These are phyloP conservation scores for Drosophila borealis DNA, from an alignment of 2,888 invertebrate species.

Conservation along the genomic window DNA sequence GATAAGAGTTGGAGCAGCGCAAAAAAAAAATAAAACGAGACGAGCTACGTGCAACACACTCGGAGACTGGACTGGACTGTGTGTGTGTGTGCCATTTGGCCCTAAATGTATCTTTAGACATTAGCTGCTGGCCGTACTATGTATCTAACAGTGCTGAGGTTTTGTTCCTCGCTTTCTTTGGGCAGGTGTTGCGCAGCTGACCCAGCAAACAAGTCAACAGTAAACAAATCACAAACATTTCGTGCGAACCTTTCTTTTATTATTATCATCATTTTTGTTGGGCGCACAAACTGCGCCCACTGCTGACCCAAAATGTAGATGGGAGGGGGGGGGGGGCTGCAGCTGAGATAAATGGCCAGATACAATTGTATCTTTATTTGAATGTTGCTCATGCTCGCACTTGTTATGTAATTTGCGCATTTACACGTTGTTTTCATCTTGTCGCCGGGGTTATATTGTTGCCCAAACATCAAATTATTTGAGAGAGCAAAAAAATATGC, in stretches of 20 bases:
- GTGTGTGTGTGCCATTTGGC: conserved; percentile 58
- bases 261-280: conserved; percentile 10
- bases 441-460: conserved; percentile 20
- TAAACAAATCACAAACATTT: conserved; percentile 54
- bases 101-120: conserved; percentile 52
- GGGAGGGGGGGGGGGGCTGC: conserved; percentile 3
- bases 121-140: conserved; percentile 15
- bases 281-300: conserved; percentile 39
- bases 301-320: conserved; percentile 5
- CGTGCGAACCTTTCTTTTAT: conserved; percentile 50
- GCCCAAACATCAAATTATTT: conserved; percentile 49
- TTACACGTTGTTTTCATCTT: conserved; percentile 60
- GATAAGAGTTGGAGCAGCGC: conserved; percentile 48
- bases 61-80: not conserved
- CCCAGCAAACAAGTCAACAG: conserved; percentile 35
- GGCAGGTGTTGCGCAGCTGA: conserved; percentile 47
- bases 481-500: conserved; percentile 11
- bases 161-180: conserved; percentile 52
- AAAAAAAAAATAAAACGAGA: conserved; percentile 30
- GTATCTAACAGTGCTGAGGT: conserved; percentile 35
- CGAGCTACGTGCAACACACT: conserved; percentile 31
- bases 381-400: conserved; percentile 44
- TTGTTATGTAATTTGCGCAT: conserved; percentile 69
- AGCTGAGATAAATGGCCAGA: conserved; percentile 65
- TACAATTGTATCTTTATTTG: conserved; percentile 72